phyloP scores from a whole-genome alignment of 2,797 vertebrate species.

The Staurois parvus region DNA sequence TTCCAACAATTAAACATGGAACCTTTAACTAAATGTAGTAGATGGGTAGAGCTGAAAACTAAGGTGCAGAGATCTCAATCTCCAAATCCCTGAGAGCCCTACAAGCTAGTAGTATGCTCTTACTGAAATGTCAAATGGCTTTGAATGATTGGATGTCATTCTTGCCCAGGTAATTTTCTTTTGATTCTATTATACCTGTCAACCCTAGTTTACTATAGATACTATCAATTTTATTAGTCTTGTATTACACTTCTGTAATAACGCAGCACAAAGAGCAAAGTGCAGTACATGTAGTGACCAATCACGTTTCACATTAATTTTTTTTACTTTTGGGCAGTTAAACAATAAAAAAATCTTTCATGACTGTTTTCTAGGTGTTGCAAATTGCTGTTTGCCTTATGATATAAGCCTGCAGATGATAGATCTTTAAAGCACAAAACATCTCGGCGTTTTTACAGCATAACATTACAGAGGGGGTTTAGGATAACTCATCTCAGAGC shows the following conservation, averaged over 20 bases:
- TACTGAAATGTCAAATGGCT: background rate
- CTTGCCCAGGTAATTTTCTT: background rate
- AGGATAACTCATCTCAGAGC: conserved; percentile 9
- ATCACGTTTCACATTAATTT: background rate
- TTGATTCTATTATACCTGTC: background rate
- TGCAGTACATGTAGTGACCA: background rate
- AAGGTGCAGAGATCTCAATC: no score
- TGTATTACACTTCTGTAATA: background rate
- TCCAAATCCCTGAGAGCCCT: no score
- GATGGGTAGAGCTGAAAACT: no score
- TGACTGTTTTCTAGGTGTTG: background rate
- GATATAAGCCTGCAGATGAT: background rate
- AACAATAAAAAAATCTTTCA: background rate
- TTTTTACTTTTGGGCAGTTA: background rate
- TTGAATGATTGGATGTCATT: background rate
- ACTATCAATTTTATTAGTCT: background rate
- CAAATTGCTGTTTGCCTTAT: background rate
- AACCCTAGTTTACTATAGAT: background rate
- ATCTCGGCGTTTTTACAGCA: conserved; percentile 4
- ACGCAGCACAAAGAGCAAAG: background rate
- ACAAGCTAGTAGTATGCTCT: no score
- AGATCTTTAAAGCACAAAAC: background rate
- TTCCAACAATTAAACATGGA: no score
- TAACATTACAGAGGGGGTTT: conserved; percentile 28
- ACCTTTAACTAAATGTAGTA: no score